Evolutionary conservation across 2,113 vertebrate genomes (phyloP), one percentile per base, ranked within the genome.

Genomic region (Hippocampus abdominalis): DNA sequence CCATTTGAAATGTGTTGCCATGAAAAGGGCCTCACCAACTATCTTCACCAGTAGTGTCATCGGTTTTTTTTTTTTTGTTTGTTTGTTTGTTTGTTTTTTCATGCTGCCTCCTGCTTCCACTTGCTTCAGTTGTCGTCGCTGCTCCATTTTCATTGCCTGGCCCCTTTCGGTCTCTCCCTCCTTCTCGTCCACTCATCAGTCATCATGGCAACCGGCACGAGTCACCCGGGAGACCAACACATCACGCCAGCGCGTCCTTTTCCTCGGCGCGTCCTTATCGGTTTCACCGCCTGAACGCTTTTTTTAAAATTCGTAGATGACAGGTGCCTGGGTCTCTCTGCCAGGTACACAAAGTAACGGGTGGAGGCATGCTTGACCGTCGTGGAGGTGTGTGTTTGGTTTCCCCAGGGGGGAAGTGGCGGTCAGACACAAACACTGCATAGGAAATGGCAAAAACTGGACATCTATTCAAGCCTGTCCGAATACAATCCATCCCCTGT

Each of bases 131-230:
- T 64, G n/a, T 68, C 32, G 44, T 71, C 56, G n/a, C 57, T 25
- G 27, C 1, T 48, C 23, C 68, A 61, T 57, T 81, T 72, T 60
- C 63, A 71, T 77, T 60, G 32, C n/a, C 7, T 6, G 16, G 29
- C 67, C 68, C 64, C 32, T 4, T 4, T 11, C 27, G n/a, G n/a
- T 53, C 21, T n/a, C 51, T n/a, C 51, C 21, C 8, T 23, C 49
- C 20, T 10, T 10, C 3, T 12, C 18, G 16, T 72, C 69, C 44
- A 72, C 68, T 39, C 78, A 80, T 64, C 72, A 51, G 84, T 89
- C 79, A 77, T 85, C 80, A 86, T 86, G 80, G 71, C 84, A 74
- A 89, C 87, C 63, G 11, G 39, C 1, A 5, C 69, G 77, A 85
- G 76, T 86, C 78, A 80, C 77, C 70, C 39, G 2, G 75, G 79